These are phyloP conservation scores for Peucedramus taeniatus DNA, from an alignment of 2,113 vertebrate genomes.

Conservation along the genomic window DNA sequence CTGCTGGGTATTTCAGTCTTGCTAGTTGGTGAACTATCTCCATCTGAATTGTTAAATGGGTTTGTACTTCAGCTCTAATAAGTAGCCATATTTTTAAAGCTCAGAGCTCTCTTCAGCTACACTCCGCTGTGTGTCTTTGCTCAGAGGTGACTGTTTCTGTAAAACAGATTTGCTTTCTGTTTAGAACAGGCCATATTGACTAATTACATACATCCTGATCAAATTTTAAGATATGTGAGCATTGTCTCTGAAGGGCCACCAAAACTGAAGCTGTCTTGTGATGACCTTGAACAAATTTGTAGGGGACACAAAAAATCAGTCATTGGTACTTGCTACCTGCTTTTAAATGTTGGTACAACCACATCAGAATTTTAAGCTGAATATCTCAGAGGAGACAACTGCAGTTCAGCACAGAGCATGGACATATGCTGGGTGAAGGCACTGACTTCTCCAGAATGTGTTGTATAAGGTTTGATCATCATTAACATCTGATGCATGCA, in stretches of 20 bases:
- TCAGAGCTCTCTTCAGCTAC: neutral
- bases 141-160: neutral
- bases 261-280: neutral
- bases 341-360: neutral
- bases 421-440: constrained; percentile 8
- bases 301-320: neutral
- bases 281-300: neutral
- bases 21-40: neutral
- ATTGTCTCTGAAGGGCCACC: neutral
- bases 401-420: neutral
- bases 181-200: neutral
- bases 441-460: neutral
- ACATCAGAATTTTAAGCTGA: neutral
- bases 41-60: neutral
- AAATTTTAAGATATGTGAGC: neutral
- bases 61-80: neutral
- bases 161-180: neutral
- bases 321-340: neutral
- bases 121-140: neutral
- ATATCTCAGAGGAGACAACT: neutral
- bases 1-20: neutral
- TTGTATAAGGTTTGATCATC: neutral
- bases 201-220: neutral
- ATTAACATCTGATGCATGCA: neutral
- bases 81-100: neutral